A percentile compares a stretch with the other conserved stretches of the same genome.
Evolutionary conservation across 2,113 vertebrate genomes (phyloP).

Genomic region (Morone chrysops): DNA sequence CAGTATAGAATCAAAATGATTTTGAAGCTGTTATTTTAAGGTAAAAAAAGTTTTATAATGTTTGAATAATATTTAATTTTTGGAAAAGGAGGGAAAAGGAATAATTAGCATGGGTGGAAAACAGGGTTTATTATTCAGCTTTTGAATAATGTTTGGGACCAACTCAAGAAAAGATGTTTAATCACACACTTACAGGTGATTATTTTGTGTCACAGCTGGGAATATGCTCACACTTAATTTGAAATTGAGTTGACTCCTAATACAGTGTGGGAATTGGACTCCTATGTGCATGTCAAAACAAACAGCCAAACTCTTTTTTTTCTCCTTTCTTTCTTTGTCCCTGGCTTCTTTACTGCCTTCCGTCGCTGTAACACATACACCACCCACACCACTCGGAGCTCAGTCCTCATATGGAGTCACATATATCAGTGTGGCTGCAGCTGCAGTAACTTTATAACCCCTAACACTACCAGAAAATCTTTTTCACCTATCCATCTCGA

Average conservation of each 20-base stretch:
- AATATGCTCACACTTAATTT: not conserved
- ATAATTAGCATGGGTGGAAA: too few relatives aligned
- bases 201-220: not conserved
- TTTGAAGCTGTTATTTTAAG: too few relatives aligned
- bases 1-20: too few relatives aligned
- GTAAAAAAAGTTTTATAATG: too few relatives aligned
- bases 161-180: not conserved
- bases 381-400: not conserved
- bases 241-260: too few relatives aligned
- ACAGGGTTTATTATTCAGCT: not conserved
- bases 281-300: not conserved
- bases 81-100: too few relatives aligned
- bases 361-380: not conserved
- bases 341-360: not conserved
- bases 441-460: constrained; percentile 14
- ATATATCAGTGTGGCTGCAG: not conserved
- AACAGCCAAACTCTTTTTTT: not conserved
- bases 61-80: too few relatives aligned
- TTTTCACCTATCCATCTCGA: not conserved
- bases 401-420: not conserved
- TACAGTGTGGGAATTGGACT: not conserved
- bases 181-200: not conserved
- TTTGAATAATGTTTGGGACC: not conserved
- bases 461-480: constrained; percentile 3
- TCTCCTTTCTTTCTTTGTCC: not conserved